Base-by-base conservation (phyloP, 2,113 vertebrate genomes). In the Mystacornis crossleyi region DNA sequence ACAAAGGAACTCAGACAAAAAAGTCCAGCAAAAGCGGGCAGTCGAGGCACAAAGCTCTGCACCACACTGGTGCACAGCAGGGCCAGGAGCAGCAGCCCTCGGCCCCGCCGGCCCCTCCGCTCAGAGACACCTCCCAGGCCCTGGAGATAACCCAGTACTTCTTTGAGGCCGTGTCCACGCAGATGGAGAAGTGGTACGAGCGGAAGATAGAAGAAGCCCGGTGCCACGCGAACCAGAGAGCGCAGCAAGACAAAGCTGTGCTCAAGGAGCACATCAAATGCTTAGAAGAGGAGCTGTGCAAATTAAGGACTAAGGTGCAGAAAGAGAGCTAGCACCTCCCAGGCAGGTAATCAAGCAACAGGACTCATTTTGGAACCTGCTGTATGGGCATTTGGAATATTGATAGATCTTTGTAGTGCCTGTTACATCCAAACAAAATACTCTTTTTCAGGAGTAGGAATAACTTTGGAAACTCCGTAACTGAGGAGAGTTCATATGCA, bases 161-260 rank as follows among this genome's bases (percentile, higher is more conserved):
- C 96, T 99, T 99, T 4, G 99, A 99, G 98, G 99, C 99, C 0
- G 99, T 99, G 86, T 99, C 99, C 12, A 98, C 98, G 0, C 99
- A 99, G 98, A 99, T 99, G 99, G 99, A 99, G 97, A 99, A 98
- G 96, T 99, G 99, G 99, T 99, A 99, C 4, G 99, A 99, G 55
- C 98, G 99, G 81, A 99, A 99, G 98, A 99, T 99, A 72, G 98
- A 99, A 62, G 99, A 99, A 96, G 99, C 99, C 7, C 98, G 98
- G 29, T 98, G 98, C 96, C 99, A 99, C 95, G 99, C 99, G 3
- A 98, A 98, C 51, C 98, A 98, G 97, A 98, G 97, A 81, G 99
- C 99, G 1, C 98, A 98, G 94, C 98, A 98, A 10, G 99, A 99
- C 92, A 98, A 98, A 79, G 98, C 97, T 16, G 97, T 94, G 0